Base-by-base conservation (phyloP, 2,888 invertebrate genomes). In the Drosophila neonasuta region DNA sequence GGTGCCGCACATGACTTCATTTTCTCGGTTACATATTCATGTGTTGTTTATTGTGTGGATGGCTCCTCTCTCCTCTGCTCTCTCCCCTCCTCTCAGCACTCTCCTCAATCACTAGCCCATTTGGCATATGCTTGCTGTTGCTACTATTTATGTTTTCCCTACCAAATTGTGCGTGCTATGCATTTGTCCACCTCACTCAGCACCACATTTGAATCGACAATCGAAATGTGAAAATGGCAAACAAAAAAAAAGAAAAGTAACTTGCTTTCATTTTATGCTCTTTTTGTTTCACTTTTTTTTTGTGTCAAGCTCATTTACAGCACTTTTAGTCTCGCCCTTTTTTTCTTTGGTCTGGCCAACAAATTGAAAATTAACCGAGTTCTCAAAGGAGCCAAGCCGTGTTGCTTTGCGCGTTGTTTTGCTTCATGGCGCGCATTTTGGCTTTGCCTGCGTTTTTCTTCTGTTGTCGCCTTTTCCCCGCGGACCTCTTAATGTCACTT, bases 1-100 rank as follows among this genome's bases (percentile, higher is more conserved):
- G 86, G 83, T 82, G 81, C 79, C 80, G 81, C 79, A 82, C 83
- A 82, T 83, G 83, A 85, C 83, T 83, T 83, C 83, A 85, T 83
- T 83, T 83, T 72, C 80, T 72, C 80, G 68, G 74, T 63, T 77
- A 78, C 82, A 84, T 72, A 71, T 72, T 68, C 59, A 49, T 56
- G 50, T 67, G 68, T 58, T 74, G 63, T 73, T 69, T 72, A 72
- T 68, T 68, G 68, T 71, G 50, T 75, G 70, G 52, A 67, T 52
- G 59, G 54, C 54, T 34, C 46, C n/a, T n/a, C 11, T 20, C 1
- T 41, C 13, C 32, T 11, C 24, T 4, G 10, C 45, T 30, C 8
- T 30, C 8, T 20, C 6, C 13, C 17, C 15, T 54, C n/a, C 17
- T 29, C 50, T n/a, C 59, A 10, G 6, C 44, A 20, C 3, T 29